These are phyloP conservation scores for Somateria mollissima DNA, from an alignment of 2,797 vertebrate genomes.

Conservation along the genomic window DNA sequence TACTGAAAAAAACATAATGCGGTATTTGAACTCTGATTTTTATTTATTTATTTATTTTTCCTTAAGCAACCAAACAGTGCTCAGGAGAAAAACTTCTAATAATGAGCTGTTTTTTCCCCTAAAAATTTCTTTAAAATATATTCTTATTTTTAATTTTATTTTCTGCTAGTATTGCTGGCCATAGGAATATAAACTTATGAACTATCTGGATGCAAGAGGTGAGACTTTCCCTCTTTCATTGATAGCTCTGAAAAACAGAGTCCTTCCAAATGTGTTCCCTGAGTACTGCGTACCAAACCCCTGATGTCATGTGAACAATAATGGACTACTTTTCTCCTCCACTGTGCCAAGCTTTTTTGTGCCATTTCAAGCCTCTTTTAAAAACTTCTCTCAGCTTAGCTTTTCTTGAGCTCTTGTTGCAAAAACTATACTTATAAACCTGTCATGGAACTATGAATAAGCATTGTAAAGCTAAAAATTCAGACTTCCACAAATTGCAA, in stretches of 20 bases:
- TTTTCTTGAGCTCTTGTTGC: background rate
- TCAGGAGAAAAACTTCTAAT: background rate
- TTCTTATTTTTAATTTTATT: background rate
- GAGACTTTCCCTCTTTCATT: background rate
- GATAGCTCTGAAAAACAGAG: background rate
- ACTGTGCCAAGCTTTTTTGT: background rate
- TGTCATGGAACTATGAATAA: background rate
- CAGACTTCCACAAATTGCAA: background rate
- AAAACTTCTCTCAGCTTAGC: background rate
- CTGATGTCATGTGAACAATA: background rate
- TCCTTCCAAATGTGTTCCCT: background rate
- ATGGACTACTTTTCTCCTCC: background rate
- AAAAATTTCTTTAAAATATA: background rate
- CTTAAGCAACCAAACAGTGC: background rate
- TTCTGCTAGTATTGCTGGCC: background rate
- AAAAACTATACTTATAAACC: background rate
- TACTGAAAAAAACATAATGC: constrained; percentile 30
- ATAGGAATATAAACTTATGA: background rate
- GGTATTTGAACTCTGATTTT: background rate
- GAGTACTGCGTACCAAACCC: background rate
- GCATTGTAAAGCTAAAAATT: background rate
- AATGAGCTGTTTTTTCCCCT: background rate
- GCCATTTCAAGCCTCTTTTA: background rate
- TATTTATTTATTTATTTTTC: no score
- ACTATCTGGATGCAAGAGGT: background rate